Conservation (phyloP, 2,888 invertebrate species). For the Opisthograptis luteolata region DNA sequence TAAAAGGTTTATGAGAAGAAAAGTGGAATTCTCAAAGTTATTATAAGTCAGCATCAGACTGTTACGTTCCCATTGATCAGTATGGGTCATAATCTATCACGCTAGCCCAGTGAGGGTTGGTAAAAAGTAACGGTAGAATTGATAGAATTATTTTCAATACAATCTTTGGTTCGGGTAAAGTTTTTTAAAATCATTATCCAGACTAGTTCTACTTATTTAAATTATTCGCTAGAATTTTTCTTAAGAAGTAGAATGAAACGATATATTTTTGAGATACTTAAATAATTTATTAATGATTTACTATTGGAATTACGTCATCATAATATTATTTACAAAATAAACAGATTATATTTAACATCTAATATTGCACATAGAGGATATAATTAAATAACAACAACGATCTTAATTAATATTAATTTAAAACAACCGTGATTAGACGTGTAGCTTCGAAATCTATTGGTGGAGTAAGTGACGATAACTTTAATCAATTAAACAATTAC, state of each 20-base stretch:
- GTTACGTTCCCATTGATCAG: too few species aligned
- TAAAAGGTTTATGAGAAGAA: too few species aligned
- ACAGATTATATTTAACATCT: constrained; percentile 63
- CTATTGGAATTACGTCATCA: constrained; percentile 55
- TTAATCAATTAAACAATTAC: constrained; percentile 36
- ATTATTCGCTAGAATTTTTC: too few species aligned
- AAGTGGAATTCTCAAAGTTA: too few species aligned
- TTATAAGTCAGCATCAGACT: too few species aligned
- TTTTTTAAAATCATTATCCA: too few species aligned
- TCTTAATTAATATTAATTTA: constrained; percentile 51
- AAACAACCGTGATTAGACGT: constrained; percentile 35
- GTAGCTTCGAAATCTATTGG: constrained; percentile 30
- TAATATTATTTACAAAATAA: constrained; percentile 72
- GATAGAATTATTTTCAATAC: too few species aligned
- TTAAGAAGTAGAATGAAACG: constrained; percentile 24
- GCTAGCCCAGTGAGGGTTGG: too few species aligned
- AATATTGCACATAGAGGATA: constrained; percentile 78
- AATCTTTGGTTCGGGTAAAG: too few species aligned
- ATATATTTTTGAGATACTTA: constrained; percentile 41
- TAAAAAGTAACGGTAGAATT: too few species aligned
- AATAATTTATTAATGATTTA: constrained; percentile 60
- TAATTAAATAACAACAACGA: constrained; percentile 75
- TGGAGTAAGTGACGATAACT: constrained; percentile 34
- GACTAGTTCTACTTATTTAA: too few species aligned
- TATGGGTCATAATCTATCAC: too few species aligned